Percentiles rank a stretch among this genome's conserved stretches.
phyloP scores from a whole-genome alignment of 1,140 invertebrate genomes.

The Drosophila lowei region DNA sequence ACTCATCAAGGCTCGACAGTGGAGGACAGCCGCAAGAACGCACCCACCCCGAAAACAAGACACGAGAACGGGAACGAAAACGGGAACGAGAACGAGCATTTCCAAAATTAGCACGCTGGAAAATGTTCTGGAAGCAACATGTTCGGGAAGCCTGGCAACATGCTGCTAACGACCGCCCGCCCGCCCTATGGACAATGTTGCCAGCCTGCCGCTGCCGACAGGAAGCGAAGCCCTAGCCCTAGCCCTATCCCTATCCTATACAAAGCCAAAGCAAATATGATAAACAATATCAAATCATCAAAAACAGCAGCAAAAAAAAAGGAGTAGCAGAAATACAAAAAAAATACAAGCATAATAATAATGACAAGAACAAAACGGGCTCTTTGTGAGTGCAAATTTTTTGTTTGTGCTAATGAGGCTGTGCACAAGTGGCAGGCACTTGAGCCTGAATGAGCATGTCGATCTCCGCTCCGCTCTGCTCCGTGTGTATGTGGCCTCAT shows the following conservation, averaged over 20 bases:
- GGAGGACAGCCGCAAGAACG: constrained; percentile 35
- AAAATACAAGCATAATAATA: constrained; percentile 20
- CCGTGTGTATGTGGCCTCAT: constrained; percentile 25
- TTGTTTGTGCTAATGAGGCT: constrained; percentile 63
- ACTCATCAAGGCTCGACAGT: constrained; percentile 23
- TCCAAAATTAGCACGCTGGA: constrained; percentile 69
- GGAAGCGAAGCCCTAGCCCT: neutral
- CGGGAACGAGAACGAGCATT: constrained; percentile 7
- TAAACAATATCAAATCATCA: constrained; percentile 62
- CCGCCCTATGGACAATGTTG: constrained; percentile 20
- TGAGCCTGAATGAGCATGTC: constrained; percentile 37
- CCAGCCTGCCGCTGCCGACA: neutral
- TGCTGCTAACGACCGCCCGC: constrained; percentile 9
- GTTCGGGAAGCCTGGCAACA: constrained; percentile 24
- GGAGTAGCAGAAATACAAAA: constrained; percentile 11
- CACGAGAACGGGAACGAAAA: constrained; percentile 1
- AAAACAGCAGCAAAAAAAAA: constrained; percentile 35
- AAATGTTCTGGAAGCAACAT: constrained; percentile 50
- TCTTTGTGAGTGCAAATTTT: constrained; percentile 40
- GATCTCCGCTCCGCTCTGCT: neutral
- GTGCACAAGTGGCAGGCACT: constrained; percentile 65
- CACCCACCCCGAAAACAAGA: constrained; percentile 60
- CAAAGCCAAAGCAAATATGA: constrained; percentile 29
- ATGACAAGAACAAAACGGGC: constrained; percentile 46
- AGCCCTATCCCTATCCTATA: too few species aligned